A percentile compares a stretch with the other conserved stretches of the same genome.
These are phyloP conservation scores for Byasa hedistus DNA, from an alignment of 2,888 invertebrate species.

Conservation along the genomic window DNA sequence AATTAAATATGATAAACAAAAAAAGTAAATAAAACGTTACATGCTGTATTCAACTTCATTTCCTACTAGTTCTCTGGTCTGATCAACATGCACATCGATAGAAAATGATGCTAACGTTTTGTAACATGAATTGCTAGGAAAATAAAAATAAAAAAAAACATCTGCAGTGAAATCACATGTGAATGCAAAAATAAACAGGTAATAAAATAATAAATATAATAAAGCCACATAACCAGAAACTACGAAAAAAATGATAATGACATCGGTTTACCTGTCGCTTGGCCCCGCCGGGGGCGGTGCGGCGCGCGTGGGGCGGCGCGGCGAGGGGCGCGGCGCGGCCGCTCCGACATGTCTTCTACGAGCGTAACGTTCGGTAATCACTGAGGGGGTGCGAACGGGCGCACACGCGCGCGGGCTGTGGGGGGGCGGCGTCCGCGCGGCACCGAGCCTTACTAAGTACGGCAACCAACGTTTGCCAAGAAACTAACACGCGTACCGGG, in stretches of 20 bases:
- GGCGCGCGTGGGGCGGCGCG: slow-evolving; percentile 29
- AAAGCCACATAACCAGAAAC: slow-evolving; percentile 74
- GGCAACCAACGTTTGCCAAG: slow-evolving; percentile 32
- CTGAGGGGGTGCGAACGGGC: not conserved
- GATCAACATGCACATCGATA: slow-evolving; percentile 51
- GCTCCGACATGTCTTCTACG: too few species aligned
- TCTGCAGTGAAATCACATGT: slow-evolving; percentile 80
- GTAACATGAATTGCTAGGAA: slow-evolving; percentile 72
- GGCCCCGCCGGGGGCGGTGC: slow-evolving; percentile 38
- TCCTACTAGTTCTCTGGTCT: slow-evolving; percentile 4
- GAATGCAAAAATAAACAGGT: slow-evolving; percentile 68
- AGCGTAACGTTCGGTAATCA: too few species aligned
- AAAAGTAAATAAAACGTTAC: slow-evolving; percentile 12
- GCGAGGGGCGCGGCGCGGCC: not conserved
- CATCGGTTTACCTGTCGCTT: slow-evolving; percentile 61
- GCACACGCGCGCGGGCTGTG: not conserved
- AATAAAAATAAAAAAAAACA: slow-evolving; percentile 43
- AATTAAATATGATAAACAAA: slow-evolving; percentile 30
- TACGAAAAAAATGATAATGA: slow-evolving; percentile 53
- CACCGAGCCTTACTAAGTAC: not conserved
- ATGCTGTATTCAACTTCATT: slow-evolving; percentile 14
- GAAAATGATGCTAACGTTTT: slow-evolving; percentile 33
- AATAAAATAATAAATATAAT: slow-evolving; percentile 72
- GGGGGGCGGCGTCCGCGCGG: not conserved
- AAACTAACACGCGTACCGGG: slow-evolving; percentile 24